These are phyloP conservation scores for Acheta domesticus DNA, from an alignment of 2,888 invertebrate genomes.

Conservation along the genomic window DNA sequence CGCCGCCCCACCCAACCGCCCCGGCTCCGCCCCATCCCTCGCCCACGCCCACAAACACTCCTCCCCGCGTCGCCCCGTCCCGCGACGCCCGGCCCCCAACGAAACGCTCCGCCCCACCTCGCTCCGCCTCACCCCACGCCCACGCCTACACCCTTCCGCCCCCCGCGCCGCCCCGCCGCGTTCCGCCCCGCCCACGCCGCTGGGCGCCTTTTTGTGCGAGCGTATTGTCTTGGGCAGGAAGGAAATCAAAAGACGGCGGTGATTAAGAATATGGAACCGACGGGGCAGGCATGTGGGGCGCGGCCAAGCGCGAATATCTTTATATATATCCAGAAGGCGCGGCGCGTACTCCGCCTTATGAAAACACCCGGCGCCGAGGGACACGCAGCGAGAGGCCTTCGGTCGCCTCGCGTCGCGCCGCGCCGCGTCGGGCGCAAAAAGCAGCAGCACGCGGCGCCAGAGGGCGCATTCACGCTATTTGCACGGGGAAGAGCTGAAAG, in stretches of 20 bases:
- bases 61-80: background rate
- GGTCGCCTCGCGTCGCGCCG: no score
- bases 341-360: background rate
- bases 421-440: background rate
- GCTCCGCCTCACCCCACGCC: background rate
- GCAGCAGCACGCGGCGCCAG: background rate
- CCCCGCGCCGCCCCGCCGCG: background rate
- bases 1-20: background rate
- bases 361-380: background rate
- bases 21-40: background rate
- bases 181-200: background rate
- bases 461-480: background rate
- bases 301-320: no score
- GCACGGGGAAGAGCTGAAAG: background rate
- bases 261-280: background rate
- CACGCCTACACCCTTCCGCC: no score
- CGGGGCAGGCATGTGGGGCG: background rate
- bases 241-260: constrained; percentile 18
- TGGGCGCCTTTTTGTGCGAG: background rate
- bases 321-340: no score
- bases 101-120: background rate
- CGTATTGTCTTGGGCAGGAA: background rate
- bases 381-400: no score
- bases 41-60: no score
- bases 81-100: background rate